Percentiles rank a stretch among this genome's conserved stretches.
Conservation (phyloP, 2,113 vertebrate genomes). For the Daphoenositta chrysoptera region DNA sequence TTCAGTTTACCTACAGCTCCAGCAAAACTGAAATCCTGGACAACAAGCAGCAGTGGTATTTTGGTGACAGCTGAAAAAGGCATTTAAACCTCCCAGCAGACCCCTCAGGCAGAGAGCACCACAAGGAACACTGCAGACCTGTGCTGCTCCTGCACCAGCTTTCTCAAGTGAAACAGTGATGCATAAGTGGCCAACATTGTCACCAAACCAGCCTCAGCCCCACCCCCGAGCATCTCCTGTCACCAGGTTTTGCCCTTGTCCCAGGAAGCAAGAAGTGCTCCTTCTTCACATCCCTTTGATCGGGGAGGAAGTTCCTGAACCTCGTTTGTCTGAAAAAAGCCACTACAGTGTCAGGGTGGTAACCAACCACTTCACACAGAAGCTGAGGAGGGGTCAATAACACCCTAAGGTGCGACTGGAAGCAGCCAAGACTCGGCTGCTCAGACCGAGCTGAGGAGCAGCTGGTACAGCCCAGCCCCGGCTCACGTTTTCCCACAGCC, state of each 20-base stretch:
- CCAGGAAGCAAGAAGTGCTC: neutral
- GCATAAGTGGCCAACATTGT: neutral
- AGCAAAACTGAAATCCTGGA: neutral
- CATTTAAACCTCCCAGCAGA: neutral
- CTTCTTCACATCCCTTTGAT: neutral
- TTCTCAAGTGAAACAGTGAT: neutral
- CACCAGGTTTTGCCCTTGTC: neutral
- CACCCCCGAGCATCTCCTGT: neutral
- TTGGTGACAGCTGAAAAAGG: neutral
- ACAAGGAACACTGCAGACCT: neutral
- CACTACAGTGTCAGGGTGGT: accelerated
- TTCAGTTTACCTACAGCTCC: neutral
- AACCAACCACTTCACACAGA: neutral
- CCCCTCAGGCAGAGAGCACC: neutral
- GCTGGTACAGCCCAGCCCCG: neutral
- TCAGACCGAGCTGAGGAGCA: neutral
- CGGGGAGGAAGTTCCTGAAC: neutral
- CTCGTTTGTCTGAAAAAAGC: neutral
- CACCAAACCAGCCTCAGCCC: slow-evolving; percentile 4
- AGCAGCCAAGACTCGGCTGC: neutral
- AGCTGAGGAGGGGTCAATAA: neutral
- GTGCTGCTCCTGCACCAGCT: neutral
- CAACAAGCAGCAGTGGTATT: neutral
- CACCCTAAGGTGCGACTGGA: accelerated
- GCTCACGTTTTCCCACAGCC: neutral